phyloP scores from a whole-genome alignment of 1,140 invertebrate genomes.

The Dreissena rostriformis region DNA sequence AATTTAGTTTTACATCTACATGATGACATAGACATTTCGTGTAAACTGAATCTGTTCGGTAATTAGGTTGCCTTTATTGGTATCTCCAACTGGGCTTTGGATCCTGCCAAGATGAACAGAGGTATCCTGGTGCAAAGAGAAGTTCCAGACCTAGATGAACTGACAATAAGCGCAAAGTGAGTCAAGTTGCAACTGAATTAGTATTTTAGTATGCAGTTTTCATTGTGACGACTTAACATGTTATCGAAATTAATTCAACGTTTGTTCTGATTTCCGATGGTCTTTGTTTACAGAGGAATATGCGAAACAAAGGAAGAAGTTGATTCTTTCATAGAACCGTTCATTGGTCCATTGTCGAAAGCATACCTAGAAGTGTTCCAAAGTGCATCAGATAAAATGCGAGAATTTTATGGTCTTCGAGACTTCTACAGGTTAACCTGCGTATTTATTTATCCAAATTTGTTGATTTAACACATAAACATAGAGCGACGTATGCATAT shows the following conservation, averaged over 20 bases:
- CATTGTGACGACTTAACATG: too few relatives aligned
- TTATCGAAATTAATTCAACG: too few relatives aligned
- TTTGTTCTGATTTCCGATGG: not conserved
- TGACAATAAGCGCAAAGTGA: conserved; percentile 54
- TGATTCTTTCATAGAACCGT: conserved; percentile 48
- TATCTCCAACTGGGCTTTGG: conserved; percentile 74
- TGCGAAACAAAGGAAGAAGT: conserved; percentile 59
- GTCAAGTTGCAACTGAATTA: not conserved
- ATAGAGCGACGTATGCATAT: too few relatives aligned
- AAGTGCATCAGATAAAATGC: conserved; percentile 56
- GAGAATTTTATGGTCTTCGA: conserved; percentile 78
- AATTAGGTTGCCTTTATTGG: conserved; percentile 67
- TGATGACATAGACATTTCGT: too few relatives aligned
- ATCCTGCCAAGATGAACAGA: conserved; percentile 73
- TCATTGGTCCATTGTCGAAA: conserved; percentile 61
- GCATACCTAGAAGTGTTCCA: conserved; percentile 70
- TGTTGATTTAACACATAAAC: too few relatives aligned
- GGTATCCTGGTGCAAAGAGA: conserved; percentile 64
- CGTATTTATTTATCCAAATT: not conserved
- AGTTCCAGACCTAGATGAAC: conserved; percentile 63
- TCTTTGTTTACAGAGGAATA: conserved; percentile 68
- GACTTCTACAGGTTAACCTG: conserved; percentile 76
- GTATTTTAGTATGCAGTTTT: not conserved
- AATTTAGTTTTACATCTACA: too few relatives aligned
- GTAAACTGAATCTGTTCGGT: too few relatives aligned